Base-by-base conservation (phyloP, 1,140 invertebrate genomes). In the Drosophila rufa region DNA sequence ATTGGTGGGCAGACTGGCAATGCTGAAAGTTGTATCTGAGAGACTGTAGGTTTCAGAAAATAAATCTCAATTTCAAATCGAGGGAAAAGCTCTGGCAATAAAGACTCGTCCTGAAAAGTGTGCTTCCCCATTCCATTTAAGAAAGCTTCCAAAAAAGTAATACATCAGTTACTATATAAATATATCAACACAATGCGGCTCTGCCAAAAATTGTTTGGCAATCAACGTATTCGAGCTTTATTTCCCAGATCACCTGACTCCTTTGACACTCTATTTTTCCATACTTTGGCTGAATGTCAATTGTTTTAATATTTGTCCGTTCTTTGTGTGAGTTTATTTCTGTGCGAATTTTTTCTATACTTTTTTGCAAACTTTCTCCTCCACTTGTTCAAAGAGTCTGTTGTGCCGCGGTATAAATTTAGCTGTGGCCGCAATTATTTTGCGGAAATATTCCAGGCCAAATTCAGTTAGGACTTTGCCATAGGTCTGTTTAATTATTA, bases 261-360 rank as follows among this genome's bases (percentile, higher is more conserved):
- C 9, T n/a, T 27, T 65, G 1, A 38, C 12, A 22, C 19, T 19
- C 30, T 14, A 43, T 7, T 43, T 22, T 25, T 7, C 19, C 9
- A 19, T 17, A 8, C 15, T 11, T 30, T 30, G 15, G 6, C 40
- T 25, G 5, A 27, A 22, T 71, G 68, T 59, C 46, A 73, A 42
- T 73, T 73, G 67, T 60, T 36, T 50, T 71, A 73, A 73, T 70
- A 73, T 73, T 71, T 73, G 27, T 22, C 19, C 14, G 9, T 17
- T 42, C 7, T 2, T 4, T 58, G 12, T 45, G 27, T 36, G 14
- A n/a, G 40, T 12, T 25, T 14, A 30, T 40, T 60, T 73, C 27
- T 33, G 30, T n/a, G 22, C 6, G 9, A 69, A 27, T 69, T 45
- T 47, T 15, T 42, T n/a, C 19, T 68, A 22, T 11, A 25, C 22